Evolutionary conservation across 2,888 invertebrate genomes (phyloP).

Genomic region (Scrobipalpa atriplicella): DNA sequence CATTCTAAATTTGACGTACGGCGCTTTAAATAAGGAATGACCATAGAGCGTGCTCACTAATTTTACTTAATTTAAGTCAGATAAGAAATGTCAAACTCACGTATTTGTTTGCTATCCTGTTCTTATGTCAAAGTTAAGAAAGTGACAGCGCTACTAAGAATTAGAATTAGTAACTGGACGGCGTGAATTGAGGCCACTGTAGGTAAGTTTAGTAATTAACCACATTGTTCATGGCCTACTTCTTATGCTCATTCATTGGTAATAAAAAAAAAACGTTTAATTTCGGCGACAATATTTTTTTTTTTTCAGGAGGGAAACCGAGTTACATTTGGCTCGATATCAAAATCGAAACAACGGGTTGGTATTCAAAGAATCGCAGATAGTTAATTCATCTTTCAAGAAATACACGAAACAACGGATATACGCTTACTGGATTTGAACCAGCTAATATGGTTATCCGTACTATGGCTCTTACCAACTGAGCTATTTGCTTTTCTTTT

Average conservation of each 20-base stretch:
- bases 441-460: background rate
- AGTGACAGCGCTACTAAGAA: no score
- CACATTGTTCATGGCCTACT: conserved; percentile 28
- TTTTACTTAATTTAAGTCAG: no score
- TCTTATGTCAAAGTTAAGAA: no score
- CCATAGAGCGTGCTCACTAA: no score
- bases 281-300: conserved; percentile 11
- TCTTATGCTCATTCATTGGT: conserved; percentile 10
- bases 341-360: background rate
- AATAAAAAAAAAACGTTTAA: conserved; percentile 21
- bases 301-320: conserved; percentile 2
- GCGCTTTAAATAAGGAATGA: no score
- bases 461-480: background rate
- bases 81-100: no score
- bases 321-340: conserved; percentile 22
- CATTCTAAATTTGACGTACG: no score
- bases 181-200: no score
- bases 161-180: no score
- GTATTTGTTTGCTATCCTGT: no score
- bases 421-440: background rate
- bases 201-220: conserved; percentile 27
- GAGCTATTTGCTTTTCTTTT: no score
- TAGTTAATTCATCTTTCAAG: background rate
- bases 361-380: conserved; percentile 16
- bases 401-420: background rate